These are phyloP conservation scores for Trachelus iudaicus DNA, from an alignment of 2,888 invertebrate genomes.

Conservation along the genomic window DNA sequence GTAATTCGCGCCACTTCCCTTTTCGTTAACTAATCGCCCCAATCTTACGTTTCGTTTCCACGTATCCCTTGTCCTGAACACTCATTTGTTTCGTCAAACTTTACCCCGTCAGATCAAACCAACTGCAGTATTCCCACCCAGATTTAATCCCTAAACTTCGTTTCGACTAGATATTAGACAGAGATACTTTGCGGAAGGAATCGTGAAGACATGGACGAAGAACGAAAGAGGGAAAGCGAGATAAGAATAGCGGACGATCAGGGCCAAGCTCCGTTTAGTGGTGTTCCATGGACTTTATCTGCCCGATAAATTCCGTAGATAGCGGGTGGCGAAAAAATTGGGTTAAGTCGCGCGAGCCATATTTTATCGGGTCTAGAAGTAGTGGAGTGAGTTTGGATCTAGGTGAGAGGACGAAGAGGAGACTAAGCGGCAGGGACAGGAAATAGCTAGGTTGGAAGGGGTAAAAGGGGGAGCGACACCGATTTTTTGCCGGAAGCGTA, in stretches of 20 bases:
- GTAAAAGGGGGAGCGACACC: too few species aligned
- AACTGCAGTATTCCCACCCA: too few species aligned
- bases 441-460: not conserved
- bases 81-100: too few species aligned
- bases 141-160: too few species aligned
- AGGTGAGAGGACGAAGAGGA: not conserved
- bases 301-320: conserved; percentile 42
- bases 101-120: too few species aligned
- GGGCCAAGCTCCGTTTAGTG: conserved; percentile 14
- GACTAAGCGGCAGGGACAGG: not conserved
- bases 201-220: not conserved
- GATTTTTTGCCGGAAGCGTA: conserved; percentile 8
- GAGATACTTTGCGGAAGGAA: not conserved
- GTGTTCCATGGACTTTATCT: conserved; percentile 33
- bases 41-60: too few species aligned
- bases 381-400: not conserved
- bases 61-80: too few species aligned
- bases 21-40: too few species aligned
- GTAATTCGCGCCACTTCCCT: too few species aligned
- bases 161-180: too few species aligned
- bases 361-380: conserved; percentile 38
- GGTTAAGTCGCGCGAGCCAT: conserved; percentile 43
- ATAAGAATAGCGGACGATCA: not conserved
- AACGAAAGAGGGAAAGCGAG: not conserved
- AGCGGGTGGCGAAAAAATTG: conserved; percentile 45